Conservation (phyloP, 2,797 vertebrate species). For the Decapterus maruadsi region DNA sequence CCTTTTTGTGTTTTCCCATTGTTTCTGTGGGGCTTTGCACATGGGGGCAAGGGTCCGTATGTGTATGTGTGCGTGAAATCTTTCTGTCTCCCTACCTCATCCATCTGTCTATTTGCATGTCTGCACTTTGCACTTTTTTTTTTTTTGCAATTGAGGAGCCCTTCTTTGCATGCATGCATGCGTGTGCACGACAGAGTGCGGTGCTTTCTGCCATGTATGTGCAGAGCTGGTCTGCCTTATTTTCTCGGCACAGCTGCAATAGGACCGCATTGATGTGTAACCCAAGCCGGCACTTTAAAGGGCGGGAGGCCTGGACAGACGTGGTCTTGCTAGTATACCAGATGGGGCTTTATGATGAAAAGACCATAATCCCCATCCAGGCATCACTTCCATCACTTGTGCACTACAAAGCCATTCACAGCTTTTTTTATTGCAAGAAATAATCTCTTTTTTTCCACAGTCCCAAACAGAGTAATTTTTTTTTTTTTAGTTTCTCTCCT, state of each 20-base stretch:
- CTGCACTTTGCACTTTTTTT: constrained; percentile 27
- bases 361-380: constrained; percentile 97
- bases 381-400: constrained; percentile 95
- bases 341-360: constrained; percentile 99
- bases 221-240: constrained; percentile 55
- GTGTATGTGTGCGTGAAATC: constrained; percentile 21
- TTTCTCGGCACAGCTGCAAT: constrained; percentile 94
- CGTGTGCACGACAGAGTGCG: constrained; percentile 38
- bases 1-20: constrained; percentile 87
- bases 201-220: constrained; percentile 54
- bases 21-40: constrained; percentile 68
- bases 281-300: constrained; percentile 98
- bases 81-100: constrained; percentile 40
- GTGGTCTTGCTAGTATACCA: constrained; percentile 94
- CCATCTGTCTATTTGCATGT: constrained; percentile 71
- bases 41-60: constrained; percentile 13
- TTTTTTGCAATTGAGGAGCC: constrained; percentile 63
- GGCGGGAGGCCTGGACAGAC: constrained; percentile 96
- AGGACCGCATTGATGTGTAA: constrained; percentile 97
- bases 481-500: constrained; percentile 29
- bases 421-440: constrained; percentile 87
- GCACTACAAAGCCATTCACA: constrained; percentile 95
- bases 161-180: constrained; percentile 37
- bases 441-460: constrained; percentile 83
- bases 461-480: constrained; percentile 84